These are phyloP conservation scores for Oophaga pumilio DNA, from an alignment of 2,113 vertebrate genomes.

Conservation along the genomic window DNA sequence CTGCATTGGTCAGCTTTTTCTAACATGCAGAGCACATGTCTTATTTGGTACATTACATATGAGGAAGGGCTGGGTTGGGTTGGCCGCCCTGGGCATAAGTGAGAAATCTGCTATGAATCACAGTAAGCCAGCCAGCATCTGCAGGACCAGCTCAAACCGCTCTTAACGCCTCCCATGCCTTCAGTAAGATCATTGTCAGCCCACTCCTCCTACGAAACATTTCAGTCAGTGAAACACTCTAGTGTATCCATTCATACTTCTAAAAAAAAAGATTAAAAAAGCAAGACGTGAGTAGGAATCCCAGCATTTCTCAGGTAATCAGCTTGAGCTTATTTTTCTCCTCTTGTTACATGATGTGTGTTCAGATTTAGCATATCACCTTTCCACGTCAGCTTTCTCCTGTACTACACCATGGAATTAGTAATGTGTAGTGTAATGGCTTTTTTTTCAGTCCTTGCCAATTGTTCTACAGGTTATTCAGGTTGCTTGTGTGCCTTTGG, in stretches of 20 bases:
- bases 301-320: constrained; percentile 46
- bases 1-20: not conserved
- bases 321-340: not conserved
- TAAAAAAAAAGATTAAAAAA: constrained; percentile 26
- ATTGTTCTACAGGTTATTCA: not conserved
- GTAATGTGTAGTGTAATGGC: not conserved
- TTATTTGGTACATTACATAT: not conserved
- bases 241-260: constrained; percentile 48
- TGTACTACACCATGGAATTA: not conserved
- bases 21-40: not conserved
- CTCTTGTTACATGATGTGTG: constrained; percentile 2
- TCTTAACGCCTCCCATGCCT: constrained; percentile 21
- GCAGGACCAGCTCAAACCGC: constrained; percentile 44
- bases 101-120: not conserved
- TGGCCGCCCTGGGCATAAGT: not conserved
- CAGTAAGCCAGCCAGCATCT: constrained; percentile 22
- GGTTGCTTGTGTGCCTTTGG: not conserved
- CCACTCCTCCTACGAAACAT: constrained; percentile 47
- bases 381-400: not conserved
- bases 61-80: not conserved
- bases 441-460: not conserved
- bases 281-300: constrained; percentile 22
- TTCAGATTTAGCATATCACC: not conserved
- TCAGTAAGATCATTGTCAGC: constrained; percentile 35
- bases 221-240: constrained; percentile 41